Evolutionary conservation across 2,797 vertebrate genomes (phyloP), one percentile per base, ranked within the genome.

Genomic region (Eutrigla gurnardus): DNA sequence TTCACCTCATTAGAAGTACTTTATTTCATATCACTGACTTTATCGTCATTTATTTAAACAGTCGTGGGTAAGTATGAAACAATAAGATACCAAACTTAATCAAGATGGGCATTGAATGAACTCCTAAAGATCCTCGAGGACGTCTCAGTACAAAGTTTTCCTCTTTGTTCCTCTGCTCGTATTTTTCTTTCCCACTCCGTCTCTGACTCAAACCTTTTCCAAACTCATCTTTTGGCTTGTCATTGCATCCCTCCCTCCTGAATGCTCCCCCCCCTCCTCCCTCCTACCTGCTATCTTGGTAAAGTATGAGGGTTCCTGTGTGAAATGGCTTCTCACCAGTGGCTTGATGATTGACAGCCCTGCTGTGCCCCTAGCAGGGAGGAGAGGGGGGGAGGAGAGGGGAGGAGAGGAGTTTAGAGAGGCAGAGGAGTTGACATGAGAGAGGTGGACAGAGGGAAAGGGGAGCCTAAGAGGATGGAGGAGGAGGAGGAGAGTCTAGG

Each of bases 321-420:
- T 86, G 80, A 86, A 86, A 87, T 87, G 73, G 81, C 75, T 74
- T 83, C 88, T 90, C 80, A 73, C 86, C 60, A 33, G 73, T 61
- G 74, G 84, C 73, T 75, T 42, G 62, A 74, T 87, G 91, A 91
- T 86, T 90, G 91, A 91, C 88, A 89, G 90, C 68, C 57, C 81
- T 75, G 76, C 75, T 86, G 82, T 62, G 62, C 47, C 60, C 70
- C 75, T 80, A 70, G 71, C 61, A 9, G 33, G 33, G 53, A 54
- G 25, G 25, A 25, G 58, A 18, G 55, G 25, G 7, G 47, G 35
- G 37, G 40, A n/a, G 46, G 17, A 9, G 37, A 25, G 50, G 57
- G 53, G 52, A 76, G 60, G 49, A 74, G 70, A 39, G 32, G 68
- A 55, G 66, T 79, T 85, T 70, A 61, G 61, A 39, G 68, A 60